Base-by-base conservation (phyloP, 2,888 invertebrate species). In the Amblyjoppa proteus region DNA sequence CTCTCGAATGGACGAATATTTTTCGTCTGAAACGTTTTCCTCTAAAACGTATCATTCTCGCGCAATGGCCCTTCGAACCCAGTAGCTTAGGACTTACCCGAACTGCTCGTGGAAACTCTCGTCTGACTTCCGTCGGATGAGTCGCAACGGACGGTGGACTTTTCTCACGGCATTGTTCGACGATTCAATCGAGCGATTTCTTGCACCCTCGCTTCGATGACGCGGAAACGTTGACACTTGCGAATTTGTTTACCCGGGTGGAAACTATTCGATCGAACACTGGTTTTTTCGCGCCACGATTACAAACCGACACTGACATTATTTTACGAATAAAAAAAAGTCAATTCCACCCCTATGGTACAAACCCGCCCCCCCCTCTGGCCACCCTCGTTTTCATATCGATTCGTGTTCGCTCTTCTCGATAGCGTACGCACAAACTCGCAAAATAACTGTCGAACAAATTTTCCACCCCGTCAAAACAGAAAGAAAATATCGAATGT, bases 341-440 rank as follows among this genome's bases (percentile, higher is more conserved):
- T 58, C 68, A 38, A n/a, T 61, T 70, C 68, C 31, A 49, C 70
- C 64, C 38, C 73, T 74, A 20, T 79, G 34, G 53, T 79, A 51
- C 16, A n/a, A 11, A 28, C 61, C 20, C 20, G 0, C 20, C 20
- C 20, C 13, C 34, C 73, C 2, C 38, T 28, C 53, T 68, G 75
- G 64, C 13, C 58, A 76, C 61, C 38, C 49, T 66, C 80, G n/a
- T 76, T 80, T 75, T 80, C 66, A 64, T 84, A 80, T 76, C 75
- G 80, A 81, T 81, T 84, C 31, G 69, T 51, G 38, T 78, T 83
- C 68, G 34, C 49, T 74, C 31, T 41, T 51, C 61, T 68, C 58
- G 31, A 53, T 51, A 20, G 20, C 20, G 20, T 20, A 79, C 78
- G 41, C 78, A 58, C 69, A 20, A 68, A 61, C 6, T 25, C 51